phyloP scores from a whole-genome alignment of 2,113 vertebrate genomes.

The Melanostigma gelatinosum region DNA sequence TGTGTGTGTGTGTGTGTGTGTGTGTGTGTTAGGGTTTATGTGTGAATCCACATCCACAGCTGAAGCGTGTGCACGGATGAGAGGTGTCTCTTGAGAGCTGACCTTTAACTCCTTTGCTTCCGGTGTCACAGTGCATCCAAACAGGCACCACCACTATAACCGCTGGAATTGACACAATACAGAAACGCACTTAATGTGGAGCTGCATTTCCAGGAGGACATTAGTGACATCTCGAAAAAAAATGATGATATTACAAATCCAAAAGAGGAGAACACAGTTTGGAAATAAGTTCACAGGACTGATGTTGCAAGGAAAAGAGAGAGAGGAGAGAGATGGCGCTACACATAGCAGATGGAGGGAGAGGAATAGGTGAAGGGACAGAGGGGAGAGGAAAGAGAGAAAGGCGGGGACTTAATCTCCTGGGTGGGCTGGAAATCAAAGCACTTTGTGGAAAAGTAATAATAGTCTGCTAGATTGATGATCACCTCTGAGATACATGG shows the following conservation, averaged over 20 bases:
- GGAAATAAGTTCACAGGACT: not conserved
- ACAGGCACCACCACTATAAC: conserved; percentile 35
- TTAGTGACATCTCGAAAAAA: not conserved
- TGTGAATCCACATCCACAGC: conserved; percentile 29
- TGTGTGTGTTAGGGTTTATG: conserved; percentile 11
- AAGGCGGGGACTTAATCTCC: conserved; percentile 63
- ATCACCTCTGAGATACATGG: conserved; percentile 71
- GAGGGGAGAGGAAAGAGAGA: conserved; percentile 7
- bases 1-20: conserved; percentile 13
- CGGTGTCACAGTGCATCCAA: conserved; percentile 67
- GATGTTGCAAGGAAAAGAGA: conserved; percentile 5
- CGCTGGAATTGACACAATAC: not conserved
- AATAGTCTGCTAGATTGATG: conserved; percentile 83
- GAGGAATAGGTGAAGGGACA: conserved; percentile 33
- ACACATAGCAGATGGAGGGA: not conserved
- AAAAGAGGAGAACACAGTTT: not conserved
- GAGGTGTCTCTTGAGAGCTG: conserved; percentile 74
- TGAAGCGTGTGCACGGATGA: conserved; percentile 58
- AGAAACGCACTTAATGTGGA: not conserved
- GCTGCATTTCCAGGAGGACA: not conserved
- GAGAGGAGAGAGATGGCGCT: not conserved
- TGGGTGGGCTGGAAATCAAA: conserved; percentile 85
- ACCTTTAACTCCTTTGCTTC: conserved; percentile 72
- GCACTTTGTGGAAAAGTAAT: conserved; percentile 79
- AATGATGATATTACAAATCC: not conserved